Conservation (phyloP, 2,888 invertebrate genomes). For the Cheilosia soror region DNA sequence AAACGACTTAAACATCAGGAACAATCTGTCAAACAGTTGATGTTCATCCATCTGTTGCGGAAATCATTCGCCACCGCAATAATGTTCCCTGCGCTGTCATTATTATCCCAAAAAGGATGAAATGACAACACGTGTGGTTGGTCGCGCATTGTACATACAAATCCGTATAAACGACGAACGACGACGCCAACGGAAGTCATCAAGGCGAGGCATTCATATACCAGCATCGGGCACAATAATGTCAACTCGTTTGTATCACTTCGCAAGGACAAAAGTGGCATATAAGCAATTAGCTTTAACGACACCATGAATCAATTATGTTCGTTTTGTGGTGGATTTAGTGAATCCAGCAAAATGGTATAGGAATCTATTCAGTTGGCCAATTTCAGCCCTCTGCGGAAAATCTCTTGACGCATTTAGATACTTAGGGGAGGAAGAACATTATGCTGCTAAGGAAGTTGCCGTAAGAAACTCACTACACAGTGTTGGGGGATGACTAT, state of each 20-base stretch:
- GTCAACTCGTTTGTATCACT: conserved; percentile 51
- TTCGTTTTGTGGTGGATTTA: conserved; percentile 65
- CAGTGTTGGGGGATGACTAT: conserved; percentile 29
- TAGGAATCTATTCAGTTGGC: conserved; percentile 35
- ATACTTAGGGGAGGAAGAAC: neutral
- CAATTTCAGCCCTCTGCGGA: conserved; percentile 3
- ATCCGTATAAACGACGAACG: conserved; percentile 37
- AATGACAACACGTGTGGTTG: conserved; percentile 46
- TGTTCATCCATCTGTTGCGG: conserved; percentile 43
- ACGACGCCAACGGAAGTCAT: conserved; percentile 65
- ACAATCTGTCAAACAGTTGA: neutral
- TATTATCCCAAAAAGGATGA: conserved; percentile 48
- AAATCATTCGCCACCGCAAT: neutral
- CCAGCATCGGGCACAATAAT: conserved; percentile 40
- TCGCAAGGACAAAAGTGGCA: conserved; percentile 56
- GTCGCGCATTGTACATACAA: conserved; percentile 37
- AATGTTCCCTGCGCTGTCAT: conserved; percentile 11
- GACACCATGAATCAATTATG: conserved; percentile 72
- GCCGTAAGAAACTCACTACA: conserved; percentile 49
- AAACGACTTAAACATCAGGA: neutral
- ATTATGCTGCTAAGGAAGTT: conserved; percentile 23
- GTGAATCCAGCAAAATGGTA: conserved; percentile 53
- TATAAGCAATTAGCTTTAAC: conserved; percentile 68
- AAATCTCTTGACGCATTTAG: conserved; percentile 23
- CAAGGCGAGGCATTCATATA: conserved; percentile 23